These are phyloP conservation scores for Hypotaenidia philippensis DNA, from an alignment of 2,797 vertebrate species.

Conservation along the genomic window DNA sequence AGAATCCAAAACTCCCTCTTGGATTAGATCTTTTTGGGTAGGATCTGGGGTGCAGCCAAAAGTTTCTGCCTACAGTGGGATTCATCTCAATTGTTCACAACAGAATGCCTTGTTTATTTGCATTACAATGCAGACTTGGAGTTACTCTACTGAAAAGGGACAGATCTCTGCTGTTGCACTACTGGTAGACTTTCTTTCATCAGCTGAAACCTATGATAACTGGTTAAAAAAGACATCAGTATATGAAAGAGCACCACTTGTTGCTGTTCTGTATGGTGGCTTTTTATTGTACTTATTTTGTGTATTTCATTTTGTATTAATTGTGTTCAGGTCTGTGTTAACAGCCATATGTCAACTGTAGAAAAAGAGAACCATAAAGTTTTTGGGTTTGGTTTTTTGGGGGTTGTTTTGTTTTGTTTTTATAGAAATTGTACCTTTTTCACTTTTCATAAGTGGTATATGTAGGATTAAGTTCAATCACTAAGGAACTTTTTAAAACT, in stretches of 20 bases:
- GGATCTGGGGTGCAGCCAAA: background rate
- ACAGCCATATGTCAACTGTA: rapidly evolving
- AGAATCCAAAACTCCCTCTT: background rate
- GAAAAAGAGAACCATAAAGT: background rate
- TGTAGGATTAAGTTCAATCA: background rate
- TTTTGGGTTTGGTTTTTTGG: too few species aligned
- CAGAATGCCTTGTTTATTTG: background rate
- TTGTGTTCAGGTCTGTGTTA: background rate
- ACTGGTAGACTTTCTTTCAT: background rate
- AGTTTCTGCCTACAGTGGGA: background rate
- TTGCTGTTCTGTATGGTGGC: rapidly evolving
- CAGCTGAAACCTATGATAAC: background rate
- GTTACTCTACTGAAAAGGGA: background rate
- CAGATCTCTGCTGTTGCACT: background rate
- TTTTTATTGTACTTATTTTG: background rate
- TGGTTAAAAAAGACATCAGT: background rate
- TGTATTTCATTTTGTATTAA: background rate
- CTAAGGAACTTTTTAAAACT: background rate
- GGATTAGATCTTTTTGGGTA: background rate
- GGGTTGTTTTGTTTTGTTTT: background rate
- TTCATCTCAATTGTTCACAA: background rate
- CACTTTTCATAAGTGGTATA: background rate
- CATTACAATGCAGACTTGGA: background rate
- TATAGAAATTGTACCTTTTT: background rate
- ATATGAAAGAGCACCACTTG: background rate